Evolutionary conservation across 37 sponge, comb jelly and placozoan genomes (phyloP), one percentile per base, ranked within the genome.

Genomic region (Agelas oroides): DNA sequence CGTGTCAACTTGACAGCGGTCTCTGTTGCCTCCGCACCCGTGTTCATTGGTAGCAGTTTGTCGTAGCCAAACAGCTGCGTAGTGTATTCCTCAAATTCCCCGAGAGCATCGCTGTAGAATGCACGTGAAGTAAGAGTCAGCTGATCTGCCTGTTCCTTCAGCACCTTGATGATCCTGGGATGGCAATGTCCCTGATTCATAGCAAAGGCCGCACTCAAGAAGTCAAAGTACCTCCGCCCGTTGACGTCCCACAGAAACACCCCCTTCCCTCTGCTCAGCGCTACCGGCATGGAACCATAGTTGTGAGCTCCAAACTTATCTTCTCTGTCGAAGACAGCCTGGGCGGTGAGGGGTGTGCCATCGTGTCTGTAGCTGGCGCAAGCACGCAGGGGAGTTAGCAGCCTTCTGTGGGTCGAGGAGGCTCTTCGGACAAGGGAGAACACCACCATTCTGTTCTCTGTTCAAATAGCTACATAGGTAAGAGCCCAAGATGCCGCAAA

Each of bases 131-230:
- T 93, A 23, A 99, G 80, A 0, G 99, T 97, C 38, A 99, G 71
- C 27, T 16, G 65, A 35, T 94, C 85, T 8, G 70, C 30, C 76
- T 96, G 97, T n/a, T 89, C 76, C 54, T 64, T 81, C 59, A 97
- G 76, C 0, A 93, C 95, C 14, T 77, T 30, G 0, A 94, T 62
- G 21, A 97, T 97, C 68, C 74, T 93, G 13, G 97, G 99, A 66
- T 99, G 99, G 21, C 94, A 60, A 82, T 99, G 99, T 0, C 99
- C 99, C 62, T 99, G 99, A 78, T 99, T 99, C 64, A 95, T 17
- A 34, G 96, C 88, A 1, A 96, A 96, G 70, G 92, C 97, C 5
- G 85, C 99, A 33, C 96, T 97, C 65, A 99, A 76, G 60, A 99
- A 99, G 88, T 99, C 99, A 66, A 86, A 93, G 79, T 99, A 99